phyloP scores from a whole-genome alignment of 2,888 invertebrate genomes.

The Harmothoe impar region DNA sequence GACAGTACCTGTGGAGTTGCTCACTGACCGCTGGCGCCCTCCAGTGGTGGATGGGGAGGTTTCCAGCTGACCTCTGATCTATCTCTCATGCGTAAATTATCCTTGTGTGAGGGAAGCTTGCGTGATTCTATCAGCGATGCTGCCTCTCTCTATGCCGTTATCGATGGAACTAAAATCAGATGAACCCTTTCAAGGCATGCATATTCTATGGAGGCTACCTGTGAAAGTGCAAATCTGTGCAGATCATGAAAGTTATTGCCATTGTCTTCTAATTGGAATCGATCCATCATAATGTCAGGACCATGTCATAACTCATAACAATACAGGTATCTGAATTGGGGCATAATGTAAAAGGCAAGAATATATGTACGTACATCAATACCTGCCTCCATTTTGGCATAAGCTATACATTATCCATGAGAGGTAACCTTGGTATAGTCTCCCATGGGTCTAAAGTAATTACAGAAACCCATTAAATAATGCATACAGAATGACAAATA shows the following conservation, averaged over 20 bases:
- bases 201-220: not conserved
- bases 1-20: not conserved
- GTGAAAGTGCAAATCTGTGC: not conserved
- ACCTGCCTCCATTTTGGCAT: too few species aligned
- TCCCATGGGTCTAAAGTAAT: too few species aligned
- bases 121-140: not conserved
- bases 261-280: too few species aligned
- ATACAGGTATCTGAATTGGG: too few species aligned
- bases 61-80: not conserved
- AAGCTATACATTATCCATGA: too few species aligned
- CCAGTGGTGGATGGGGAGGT: not conserved
- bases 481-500: too few species aligned
- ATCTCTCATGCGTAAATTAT: slow-evolving; percentile 26
- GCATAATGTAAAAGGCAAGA: too few species aligned
- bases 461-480: too few species aligned
- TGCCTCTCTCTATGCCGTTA: not conserved
- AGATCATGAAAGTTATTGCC: not conserved
- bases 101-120: not conserved
- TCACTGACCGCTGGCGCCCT: not conserved
- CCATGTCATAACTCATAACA: too few species aligned
- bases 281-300: too few species aligned
- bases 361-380: too few species aligned
- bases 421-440: too few species aligned
- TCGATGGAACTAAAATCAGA: not conserved
- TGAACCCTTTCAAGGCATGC: not conserved